These are phyloP conservation scores for Nomada lathburiana DNA, from an alignment of 2,888 invertebrate species.

Conservation along the genomic window DNA sequence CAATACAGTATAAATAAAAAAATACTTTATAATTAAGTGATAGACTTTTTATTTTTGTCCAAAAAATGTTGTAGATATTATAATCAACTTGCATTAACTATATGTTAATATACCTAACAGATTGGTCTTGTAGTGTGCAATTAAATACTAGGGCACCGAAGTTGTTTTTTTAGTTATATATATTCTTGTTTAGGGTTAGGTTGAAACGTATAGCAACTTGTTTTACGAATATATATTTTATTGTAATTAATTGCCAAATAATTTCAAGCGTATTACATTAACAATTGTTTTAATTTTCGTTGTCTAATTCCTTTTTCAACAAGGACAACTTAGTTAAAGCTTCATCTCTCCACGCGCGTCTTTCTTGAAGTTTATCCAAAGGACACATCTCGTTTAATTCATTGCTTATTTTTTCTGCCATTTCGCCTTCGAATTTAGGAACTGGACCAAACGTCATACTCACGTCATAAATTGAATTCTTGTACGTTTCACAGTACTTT, in stretches of 20 bases:
- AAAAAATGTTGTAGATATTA: neutral
- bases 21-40: constrained; percentile 52
- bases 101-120: no score
- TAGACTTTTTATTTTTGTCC: constrained; percentile 20
- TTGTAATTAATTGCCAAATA: constrained; percentile 7
- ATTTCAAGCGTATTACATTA: neutral
- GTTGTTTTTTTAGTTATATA: neutral
- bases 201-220: neutral
- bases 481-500: constrained; percentile 88
- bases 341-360: constrained; percentile 93
- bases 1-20: constrained; percentile 74
- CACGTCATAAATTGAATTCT: constrained; percentile 87
- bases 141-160: no score
- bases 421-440: constrained; percentile 90
- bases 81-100: no score
- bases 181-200: no score
- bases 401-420: constrained; percentile 88
- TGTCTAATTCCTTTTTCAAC: constrained; percentile 90
- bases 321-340: constrained; percentile 92
- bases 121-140: neutral
- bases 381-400: constrained; percentile 91
- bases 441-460: constrained; percentile 91
- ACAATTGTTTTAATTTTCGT: constrained; percentile 49
- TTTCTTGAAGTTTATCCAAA: constrained; percentile 89
- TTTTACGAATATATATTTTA: neutral